Evolutionary conservation across 2,797 vertebrate genomes (phyloP).

Genomic region (Megaceryle alcyon): DNA sequence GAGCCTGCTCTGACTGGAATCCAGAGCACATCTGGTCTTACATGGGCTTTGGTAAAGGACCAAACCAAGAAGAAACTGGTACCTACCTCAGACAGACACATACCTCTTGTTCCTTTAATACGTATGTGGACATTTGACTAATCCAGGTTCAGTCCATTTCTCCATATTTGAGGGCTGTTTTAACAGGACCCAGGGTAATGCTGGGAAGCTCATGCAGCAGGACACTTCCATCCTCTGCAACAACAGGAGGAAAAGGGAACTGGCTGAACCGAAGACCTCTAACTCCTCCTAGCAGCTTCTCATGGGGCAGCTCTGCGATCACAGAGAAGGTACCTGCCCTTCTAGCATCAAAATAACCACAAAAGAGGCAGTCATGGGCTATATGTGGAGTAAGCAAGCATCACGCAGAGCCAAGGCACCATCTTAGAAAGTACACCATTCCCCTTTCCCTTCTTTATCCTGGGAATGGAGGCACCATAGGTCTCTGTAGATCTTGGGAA

Average conservation of each 20-base stretch:
- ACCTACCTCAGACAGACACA: accelerated
- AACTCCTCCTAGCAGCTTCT: not conserved
- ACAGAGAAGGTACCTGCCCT: not conserved
- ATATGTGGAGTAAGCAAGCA: not conserved
- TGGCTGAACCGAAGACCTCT: not conserved
- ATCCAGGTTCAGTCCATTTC: not conserved
- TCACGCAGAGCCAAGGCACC: not conserved
- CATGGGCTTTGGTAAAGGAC: not conserved
- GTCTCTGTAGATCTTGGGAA: not conserved
- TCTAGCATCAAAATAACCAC: not conserved
- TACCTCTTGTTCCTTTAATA: not conserved
- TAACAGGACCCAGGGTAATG: not conserved
- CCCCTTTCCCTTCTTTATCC: not conserved
- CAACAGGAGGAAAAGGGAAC: not conserved
- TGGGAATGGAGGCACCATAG: not conserved
- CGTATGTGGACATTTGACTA: not conserved
- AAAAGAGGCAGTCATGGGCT: not conserved
- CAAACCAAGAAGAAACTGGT: not conserved
- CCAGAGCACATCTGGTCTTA: not conserved
- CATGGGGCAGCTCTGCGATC: not conserved
- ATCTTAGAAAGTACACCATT: not conserved
- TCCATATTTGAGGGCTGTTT: not conserved
- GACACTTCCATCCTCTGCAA: not conserved
- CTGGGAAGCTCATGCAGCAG: not conserved
- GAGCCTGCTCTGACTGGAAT: not conserved